Percentiles rank a stretch among this genome's conserved stretches.
phyloP scores from a whole-genome alignment of 2,888 invertebrate species.

The Lithophane leautieri region DNA sequence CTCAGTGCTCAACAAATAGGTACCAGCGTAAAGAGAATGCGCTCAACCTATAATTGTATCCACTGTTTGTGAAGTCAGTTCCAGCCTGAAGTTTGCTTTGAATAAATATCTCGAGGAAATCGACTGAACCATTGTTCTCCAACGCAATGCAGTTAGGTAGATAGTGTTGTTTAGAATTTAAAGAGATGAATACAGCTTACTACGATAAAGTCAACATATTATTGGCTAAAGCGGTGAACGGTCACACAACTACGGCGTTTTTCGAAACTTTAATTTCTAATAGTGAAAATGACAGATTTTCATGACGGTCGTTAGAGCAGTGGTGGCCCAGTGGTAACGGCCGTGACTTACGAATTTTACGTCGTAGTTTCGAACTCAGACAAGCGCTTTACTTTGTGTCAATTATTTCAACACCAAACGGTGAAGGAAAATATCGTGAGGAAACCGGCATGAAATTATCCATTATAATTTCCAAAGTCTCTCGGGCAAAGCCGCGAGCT shows the following conservation, averaged over 20 bases:
- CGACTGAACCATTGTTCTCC: conserved; percentile 13
- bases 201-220: neutral
- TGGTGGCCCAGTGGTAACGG: too few relatives aligned
- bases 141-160: neutral
- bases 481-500: too few relatives aligned
- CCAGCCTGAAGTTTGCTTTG: conserved; percentile 23
- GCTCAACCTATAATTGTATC: conserved; percentile 12
- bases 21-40: neutral
- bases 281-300: neutral
- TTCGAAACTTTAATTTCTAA: neutral
- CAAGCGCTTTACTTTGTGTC: too few relatives aligned
- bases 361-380: too few relatives aligned
- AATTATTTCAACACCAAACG: too few relatives aligned
- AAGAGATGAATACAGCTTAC: neutral
- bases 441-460: too few relatives aligned
- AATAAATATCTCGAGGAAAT: conserved; percentile 31
- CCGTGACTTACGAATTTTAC: too few relatives aligned
- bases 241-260: neutral
- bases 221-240: neutral
- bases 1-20: conserved; percentile 13
- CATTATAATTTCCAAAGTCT: too few relatives aligned
- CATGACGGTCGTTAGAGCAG: neutral
- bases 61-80: conserved; percentile 29
- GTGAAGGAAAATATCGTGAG: too few relatives aligned
- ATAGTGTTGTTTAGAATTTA: conserved; percentile 7